Conservation (phyloP, 1,140 invertebrate genomes). For the Cotesia typhae region DNA sequence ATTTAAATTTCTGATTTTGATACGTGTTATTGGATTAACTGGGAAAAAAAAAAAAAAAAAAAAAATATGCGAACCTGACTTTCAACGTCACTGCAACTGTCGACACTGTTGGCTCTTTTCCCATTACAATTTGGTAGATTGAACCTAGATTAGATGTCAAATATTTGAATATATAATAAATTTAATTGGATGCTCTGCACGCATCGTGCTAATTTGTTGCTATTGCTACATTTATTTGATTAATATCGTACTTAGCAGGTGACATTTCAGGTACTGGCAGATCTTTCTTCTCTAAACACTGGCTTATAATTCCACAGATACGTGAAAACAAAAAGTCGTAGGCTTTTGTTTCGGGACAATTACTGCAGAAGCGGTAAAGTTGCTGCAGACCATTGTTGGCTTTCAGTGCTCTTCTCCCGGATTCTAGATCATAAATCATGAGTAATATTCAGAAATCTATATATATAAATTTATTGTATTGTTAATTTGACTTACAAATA, state of each 20-base stretch:
- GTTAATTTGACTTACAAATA: neutral
- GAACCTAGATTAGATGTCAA: conserved; percentile 46
- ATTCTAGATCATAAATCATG: conserved; percentile 60
- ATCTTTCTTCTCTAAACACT: conserved; percentile 72
- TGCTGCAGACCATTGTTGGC: conserved; percentile 70
- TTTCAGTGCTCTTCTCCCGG: conserved; percentile 70
- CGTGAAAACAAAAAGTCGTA: conserved; percentile 72
- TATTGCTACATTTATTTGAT: neutral
- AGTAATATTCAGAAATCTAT: neutral
- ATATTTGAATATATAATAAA: conserved; percentile 12
- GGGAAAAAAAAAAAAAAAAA: neutral
- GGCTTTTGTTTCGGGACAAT: conserved; percentile 72
- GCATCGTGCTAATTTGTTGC: too few species aligned
- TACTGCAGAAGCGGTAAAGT: conserved; percentile 71
- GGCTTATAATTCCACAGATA: conserved; percentile 72
- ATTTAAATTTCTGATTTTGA: conserved; percentile 9
- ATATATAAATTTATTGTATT: neutral
- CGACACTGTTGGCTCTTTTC: conserved; percentile 52
- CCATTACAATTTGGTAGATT: conserved; percentile 49
- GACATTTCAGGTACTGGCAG: conserved; percentile 70
- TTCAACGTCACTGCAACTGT: conserved; percentile 58
- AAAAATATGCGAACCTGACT: conserved; percentile 50
- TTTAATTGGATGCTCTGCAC: neutral
- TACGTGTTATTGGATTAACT: conserved; percentile 15
- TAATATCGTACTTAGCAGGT: conserved; percentile 58